These are phyloP conservation scores for Cervus canadensis DNA, from an alignment of 2,113 vertebrate species.

Conservation along the genomic window DNA sequence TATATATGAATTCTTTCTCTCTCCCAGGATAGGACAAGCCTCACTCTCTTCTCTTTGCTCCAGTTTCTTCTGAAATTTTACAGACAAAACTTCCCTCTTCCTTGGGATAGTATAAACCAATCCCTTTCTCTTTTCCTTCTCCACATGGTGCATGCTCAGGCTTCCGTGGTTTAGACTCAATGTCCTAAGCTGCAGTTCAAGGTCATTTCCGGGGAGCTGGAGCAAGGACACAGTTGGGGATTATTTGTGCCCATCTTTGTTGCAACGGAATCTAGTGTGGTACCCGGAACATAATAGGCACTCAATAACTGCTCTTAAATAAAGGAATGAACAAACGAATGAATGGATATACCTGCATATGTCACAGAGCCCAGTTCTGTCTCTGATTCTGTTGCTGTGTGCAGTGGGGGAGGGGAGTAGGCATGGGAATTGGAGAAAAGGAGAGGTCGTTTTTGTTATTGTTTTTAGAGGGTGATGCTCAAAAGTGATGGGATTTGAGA, in stretches of 20 bases:
- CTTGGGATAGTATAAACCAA: background rate
- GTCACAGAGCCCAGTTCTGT: background rate
- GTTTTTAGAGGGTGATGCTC: background rate
- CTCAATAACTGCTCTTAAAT: conserved; percentile 12
- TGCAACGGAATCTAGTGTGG: conserved; percentile 16
- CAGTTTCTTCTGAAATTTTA: conserved; percentile 14
- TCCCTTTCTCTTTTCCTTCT: background rate
- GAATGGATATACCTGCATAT: background rate
- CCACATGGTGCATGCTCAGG: background rate
- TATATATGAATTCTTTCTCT: background rate
- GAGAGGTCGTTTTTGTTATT: background rate
- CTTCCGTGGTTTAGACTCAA: background rate
- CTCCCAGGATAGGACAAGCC: background rate
- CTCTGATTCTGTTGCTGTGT: background rate
- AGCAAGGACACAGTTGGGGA: background rate
- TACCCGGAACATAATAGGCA: background rate
- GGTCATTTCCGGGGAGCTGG: conserved; percentile 46
- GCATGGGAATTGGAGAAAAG: background rate
- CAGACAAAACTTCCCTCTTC: background rate
- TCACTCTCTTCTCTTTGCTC: background rate
- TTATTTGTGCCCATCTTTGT: conserved; percentile 15
- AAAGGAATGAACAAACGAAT: background rate
- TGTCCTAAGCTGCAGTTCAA: conserved; percentile 42
- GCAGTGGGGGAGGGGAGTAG: background rate
- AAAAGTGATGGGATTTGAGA: background rate